Percentiles rank a stretch among this genome's conserved stretches.
phyloP scores from a whole-genome alignment of 2,797 vertebrate genomes.

The Eupleurogrammus muticus region DNA sequence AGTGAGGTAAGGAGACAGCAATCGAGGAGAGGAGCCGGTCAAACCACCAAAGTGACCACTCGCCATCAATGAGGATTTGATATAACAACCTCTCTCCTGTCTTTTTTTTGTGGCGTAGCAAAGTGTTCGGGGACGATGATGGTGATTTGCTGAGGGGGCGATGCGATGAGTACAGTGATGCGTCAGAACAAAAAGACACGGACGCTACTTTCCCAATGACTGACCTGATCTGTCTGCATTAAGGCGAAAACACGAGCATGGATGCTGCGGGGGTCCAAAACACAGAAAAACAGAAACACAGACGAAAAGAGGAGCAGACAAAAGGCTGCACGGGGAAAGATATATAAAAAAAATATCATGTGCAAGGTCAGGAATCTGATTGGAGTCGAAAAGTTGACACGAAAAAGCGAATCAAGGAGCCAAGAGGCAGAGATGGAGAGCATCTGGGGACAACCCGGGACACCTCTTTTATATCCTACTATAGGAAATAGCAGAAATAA shows the following conservation, averaged over 20 bases:
- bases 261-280: conserved; percentile 13
- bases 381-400: neutral
- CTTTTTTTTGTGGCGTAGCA: conserved; percentile 35
- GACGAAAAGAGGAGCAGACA: neutral
- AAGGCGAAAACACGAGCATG: conserved; percentile 19
- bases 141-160: conserved; percentile 42
- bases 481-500: neutral
- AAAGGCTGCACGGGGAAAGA: neutral
- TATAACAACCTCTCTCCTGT: conserved; percentile 39
- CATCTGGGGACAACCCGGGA: neutral
- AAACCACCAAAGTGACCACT: conserved; percentile 33
- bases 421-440: neutral
- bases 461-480: neutral
- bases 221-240: conserved; percentile 32
- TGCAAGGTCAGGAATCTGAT: neutral
- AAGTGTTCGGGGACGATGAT: conserved; percentile 52
- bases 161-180: conserved; percentile 32
- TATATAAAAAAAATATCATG: conserved; percentile 1
- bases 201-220: conserved; percentile 44
- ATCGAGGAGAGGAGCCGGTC: conserved; percentile 5
- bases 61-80: conserved; percentile 32
- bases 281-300: neutral
- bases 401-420: neutral
- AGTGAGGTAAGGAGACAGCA: conserved; percentile 1
- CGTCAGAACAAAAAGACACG: conserved; percentile 25